phyloP scores from a whole-genome alignment of 2,113 vertebrate genomes.

The Glareola pratincola region DNA sequence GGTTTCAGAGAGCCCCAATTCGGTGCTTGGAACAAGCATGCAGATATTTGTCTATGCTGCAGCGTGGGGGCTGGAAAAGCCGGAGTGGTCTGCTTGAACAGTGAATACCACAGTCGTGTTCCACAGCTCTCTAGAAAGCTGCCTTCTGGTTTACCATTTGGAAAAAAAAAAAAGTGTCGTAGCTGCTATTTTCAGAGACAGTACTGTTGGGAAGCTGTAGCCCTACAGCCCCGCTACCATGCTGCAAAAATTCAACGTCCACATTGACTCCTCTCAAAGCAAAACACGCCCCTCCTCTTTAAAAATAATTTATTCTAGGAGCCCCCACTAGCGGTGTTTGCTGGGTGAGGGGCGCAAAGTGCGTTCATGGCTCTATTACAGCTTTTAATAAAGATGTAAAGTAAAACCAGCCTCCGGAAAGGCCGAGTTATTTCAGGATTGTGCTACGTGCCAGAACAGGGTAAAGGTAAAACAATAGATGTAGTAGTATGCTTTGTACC shows the following conservation, averaged over 20 bases:
- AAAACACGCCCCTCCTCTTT: neutral
- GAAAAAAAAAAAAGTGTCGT: neutral
- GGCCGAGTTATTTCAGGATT: neutral
- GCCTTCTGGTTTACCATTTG: conserved; percentile 35
- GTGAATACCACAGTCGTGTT: conserved; percentile 13
- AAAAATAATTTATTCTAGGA: neutral
- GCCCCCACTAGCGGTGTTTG: rapidly evolving
- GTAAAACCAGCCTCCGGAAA: neutral
- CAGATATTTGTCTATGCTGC: neutral
- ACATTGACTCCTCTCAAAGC: neutral
- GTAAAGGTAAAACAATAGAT: neutral
- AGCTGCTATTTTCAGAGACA: conserved; percentile 50
- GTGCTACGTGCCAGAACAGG: neutral
- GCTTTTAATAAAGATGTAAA: neutral
- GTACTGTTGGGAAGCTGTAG: neutral
- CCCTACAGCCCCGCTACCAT: neutral
- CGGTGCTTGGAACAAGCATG: neutral
- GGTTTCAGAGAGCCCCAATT: neutral
- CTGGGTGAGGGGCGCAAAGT: neutral
- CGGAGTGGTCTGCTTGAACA: neutral
- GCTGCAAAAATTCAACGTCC: neutral
- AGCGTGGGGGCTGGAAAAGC: conserved; percentile 35
- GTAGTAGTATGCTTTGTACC: neutral
- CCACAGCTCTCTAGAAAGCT: conserved; percentile 29
- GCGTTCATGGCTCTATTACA: neutral